These are phyloP conservation scores for Penaeus chinensis DNA, from an alignment of 1,140 invertebrate genomes.

Conservation along the genomic window DNA sequence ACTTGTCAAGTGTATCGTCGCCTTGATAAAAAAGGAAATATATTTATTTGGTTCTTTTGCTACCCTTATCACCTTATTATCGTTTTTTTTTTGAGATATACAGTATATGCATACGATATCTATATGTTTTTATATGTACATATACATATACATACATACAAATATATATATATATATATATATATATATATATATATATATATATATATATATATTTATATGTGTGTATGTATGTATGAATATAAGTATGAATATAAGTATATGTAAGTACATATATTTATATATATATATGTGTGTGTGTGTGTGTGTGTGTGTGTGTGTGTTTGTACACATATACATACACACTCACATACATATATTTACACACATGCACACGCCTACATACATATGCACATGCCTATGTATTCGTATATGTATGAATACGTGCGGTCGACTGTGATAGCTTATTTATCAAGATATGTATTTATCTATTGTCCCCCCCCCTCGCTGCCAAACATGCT, in stretches of 20 bases:
- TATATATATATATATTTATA: background rate
- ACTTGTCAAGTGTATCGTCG: too few relatives aligned
- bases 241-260: background rate
- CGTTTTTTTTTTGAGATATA: too few relatives aligned
- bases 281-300: background rate
- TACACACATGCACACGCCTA: background rate
- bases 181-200: background rate
- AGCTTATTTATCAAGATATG: background rate
- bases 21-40: too few relatives aligned
- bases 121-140: background rate
- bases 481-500: too few relatives aligned
- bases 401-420: background rate
- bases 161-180: background rate
- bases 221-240: background rate
- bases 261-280: background rate
- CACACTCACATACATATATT: background rate
- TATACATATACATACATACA: background rate
- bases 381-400: background rate
- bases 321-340: background rate
- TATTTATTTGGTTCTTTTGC: too few relatives aligned
- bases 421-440: background rate
- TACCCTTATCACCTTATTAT: background rate
- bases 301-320: background rate
- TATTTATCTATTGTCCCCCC: background rate
- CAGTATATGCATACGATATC: background rate